These are phyloP conservation scores for Bathynomus jamesi DNA, from an alignment of 1,140 invertebrate species.

Conservation along the genomic window DNA sequence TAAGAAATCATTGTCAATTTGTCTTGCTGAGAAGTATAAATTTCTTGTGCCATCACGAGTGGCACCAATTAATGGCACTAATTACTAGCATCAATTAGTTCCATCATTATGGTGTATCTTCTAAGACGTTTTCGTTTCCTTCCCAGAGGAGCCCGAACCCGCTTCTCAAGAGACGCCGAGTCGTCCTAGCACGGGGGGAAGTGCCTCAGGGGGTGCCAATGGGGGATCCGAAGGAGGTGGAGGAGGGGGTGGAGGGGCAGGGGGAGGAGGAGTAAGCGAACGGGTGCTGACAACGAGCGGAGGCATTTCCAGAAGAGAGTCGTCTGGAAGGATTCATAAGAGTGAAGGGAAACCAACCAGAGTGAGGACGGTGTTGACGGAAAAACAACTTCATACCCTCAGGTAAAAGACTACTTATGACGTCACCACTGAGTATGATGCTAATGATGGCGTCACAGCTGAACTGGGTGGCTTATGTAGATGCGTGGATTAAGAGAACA, in stretches of 20 bases:
- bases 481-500: too few relatives aligned
- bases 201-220: not conserved
- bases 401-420: too few relatives aligned
- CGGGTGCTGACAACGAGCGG: too few relatives aligned
- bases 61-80: too few relatives aligned
- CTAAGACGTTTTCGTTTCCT: not conserved
- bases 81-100: too few relatives aligned
- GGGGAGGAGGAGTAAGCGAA: not conserved
- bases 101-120: not conserved
- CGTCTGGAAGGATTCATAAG: not conserved
- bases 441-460: too few relatives aligned
- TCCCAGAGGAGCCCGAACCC: not conserved
- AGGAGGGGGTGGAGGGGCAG: too few relatives aligned
- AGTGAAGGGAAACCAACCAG: constrained; percentile 89
- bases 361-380: constrained; percentile 94
- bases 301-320: not conserved
- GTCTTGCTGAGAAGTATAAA: too few relatives aligned
- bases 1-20: too few relatives aligned
- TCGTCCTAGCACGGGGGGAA: not conserved
- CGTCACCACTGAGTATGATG: too few relatives aligned
- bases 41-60: too few relatives aligned
- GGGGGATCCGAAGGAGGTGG: not conserved
- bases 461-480: too few relatives aligned
- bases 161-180: not conserved
- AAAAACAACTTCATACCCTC: constrained; percentile 95